Evolutionary conservation across 2,113 vertebrate species (phyloP).

Genomic region (Archilochus colubris): DNA sequence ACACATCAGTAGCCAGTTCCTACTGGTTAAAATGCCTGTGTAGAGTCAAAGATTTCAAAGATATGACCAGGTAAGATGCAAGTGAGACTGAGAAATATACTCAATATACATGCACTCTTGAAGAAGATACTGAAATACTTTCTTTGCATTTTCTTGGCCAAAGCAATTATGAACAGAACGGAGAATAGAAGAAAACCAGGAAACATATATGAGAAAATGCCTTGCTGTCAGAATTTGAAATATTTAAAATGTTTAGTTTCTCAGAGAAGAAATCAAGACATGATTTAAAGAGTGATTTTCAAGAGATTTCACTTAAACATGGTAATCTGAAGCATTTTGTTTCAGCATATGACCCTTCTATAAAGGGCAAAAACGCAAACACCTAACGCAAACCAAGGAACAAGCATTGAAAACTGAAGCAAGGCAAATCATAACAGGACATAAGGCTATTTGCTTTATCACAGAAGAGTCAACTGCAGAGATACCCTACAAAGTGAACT

Average conservation of each 20-base stretch:
- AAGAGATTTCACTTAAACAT: neutral
- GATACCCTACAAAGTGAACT: neutral
- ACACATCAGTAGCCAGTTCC: neutral
- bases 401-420: neutral
- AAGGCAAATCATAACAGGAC: neutral
- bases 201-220: neutral
- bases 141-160: neutral
- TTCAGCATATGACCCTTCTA: neutral
- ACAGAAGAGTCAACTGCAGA: neutral
- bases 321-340: neutral
- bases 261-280: neutral
- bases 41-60: neutral
- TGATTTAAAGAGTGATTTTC: neutral
- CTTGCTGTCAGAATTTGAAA: neutral
- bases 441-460: neutral
- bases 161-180: neutral
- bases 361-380: neutral
- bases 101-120: neutral
- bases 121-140: neutral
- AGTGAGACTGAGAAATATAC: neutral
- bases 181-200: neutral
- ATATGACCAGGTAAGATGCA: neutral
- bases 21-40: neutral
- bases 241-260: neutral
- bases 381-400: neutral